A percentile compares a stretch with the other conserved stretches of the same genome.
phyloP scores from a whole-genome alignment of 2,888 invertebrate genomes.

The Ophion ventricosus region DNA sequence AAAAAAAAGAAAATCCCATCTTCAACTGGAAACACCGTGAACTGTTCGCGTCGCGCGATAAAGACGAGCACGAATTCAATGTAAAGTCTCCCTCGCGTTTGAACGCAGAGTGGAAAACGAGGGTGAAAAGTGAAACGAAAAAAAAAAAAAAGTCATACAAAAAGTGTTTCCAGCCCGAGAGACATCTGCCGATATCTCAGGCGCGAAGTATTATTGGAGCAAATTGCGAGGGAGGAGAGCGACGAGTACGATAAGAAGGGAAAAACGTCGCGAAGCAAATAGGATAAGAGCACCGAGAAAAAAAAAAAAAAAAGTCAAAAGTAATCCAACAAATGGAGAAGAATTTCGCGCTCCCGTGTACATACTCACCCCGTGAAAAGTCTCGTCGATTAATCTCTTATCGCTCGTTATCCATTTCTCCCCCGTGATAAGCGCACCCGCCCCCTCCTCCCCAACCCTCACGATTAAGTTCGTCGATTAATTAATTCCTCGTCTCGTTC shows the following conservation, averaged over 20 bases:
- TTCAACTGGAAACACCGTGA: not conserved
- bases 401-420: not conserved
- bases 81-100: not conserved
- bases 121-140: not conserved
- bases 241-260: not conserved
- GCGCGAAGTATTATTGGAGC: not conserved
- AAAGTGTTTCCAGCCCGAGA: not conserved
- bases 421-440: not conserved
- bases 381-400: not conserved
- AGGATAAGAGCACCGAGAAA: not conserved
- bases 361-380: not conserved
- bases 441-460: not conserved
- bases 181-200: not conserved
- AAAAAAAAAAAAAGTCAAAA: not conserved
- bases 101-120: not conserved
- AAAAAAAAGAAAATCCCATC: not conserved
- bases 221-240: not conserved
- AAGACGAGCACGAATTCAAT: not conserved
- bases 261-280: not conserved
- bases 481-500: not conserved
- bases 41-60: not conserved
- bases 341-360: not conserved
- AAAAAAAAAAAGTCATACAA: not conserved
- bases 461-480: not conserved
- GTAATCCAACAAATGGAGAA: not conserved